Evolutionary conservation across 2,888 invertebrate species (phyloP).

Genomic region (Gasteruption jaculator): DNA sequence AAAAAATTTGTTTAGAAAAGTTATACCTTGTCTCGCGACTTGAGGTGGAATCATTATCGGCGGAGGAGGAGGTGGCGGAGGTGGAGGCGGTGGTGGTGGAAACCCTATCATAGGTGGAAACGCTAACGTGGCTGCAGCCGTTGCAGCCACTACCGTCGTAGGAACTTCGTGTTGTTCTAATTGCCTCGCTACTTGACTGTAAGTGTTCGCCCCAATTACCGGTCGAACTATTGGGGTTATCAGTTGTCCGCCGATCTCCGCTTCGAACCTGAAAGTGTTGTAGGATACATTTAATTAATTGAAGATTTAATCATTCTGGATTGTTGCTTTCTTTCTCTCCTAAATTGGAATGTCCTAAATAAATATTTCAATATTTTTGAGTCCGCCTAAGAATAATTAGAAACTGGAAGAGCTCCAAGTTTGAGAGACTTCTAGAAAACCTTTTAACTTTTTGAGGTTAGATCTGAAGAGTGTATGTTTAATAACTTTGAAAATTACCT

Average conservation of each 20-base stretch:
- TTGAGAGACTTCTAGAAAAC: too few species aligned
- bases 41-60: conserved; percentile 69
- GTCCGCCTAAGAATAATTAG: too few species aligned
- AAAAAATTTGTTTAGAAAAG: conserved; percentile 15
- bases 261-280: conserved; percentile 70
- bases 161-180: conserved; percentile 59
- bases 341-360: too few species aligned
- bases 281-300: not conserved
- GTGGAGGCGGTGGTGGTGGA: conserved; percentile 63
- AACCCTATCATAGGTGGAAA: conserved; percentile 57
- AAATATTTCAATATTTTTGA: too few species aligned
- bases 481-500: conserved; percentile 58
- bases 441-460: not conserved
- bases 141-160: conserved; percentile 44
- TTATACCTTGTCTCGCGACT: conserved; percentile 53
- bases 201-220: conserved; percentile 71
- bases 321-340: too few species aligned
- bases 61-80: conserved; percentile 67
- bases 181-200: conserved; percentile 64
- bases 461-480: not conserved
- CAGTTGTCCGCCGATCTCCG: conserved; percentile 72
- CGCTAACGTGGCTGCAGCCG: conserved; percentile 49
- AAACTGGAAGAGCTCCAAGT: too few species aligned
- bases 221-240: conserved; percentile 57
- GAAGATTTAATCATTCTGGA: too few species aligned